These are phyloP conservation scores for Epirrhoe tristata DNA, from an alignment of 2,888 invertebrate species.

Conservation along the genomic window DNA sequence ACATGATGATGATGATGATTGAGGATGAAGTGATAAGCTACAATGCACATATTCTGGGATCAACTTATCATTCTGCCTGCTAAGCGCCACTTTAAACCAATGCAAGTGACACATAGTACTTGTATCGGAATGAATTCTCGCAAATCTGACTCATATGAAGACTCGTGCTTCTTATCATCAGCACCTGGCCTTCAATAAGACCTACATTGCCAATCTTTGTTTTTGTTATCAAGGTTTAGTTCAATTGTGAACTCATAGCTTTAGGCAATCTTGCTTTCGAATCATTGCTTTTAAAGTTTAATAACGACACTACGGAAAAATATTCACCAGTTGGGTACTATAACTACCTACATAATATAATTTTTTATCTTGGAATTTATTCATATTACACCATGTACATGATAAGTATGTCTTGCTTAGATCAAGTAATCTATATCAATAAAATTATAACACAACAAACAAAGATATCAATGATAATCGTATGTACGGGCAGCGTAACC, in stretches of 20 bases:
- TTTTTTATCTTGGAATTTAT: not conserved
- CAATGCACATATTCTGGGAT: not conserved
- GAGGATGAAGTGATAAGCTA: no score
- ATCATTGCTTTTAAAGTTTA: not conserved
- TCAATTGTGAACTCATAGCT: conserved; percentile 9
- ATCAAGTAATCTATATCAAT: conserved; percentile 9
- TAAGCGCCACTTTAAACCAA: conserved; percentile 4
- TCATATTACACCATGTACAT: not conserved
- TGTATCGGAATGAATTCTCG: not conserved
- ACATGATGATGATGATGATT: no score
- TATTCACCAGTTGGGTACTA: not conserved
- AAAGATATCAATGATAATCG: not conserved
- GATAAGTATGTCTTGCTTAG: not conserved
- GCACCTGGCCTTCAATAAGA: conserved; percentile 20
- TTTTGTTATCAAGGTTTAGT: conserved; percentile 11
- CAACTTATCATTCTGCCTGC: not conserved
- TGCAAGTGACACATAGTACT: conserved; percentile 7
- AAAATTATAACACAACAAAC: conserved; percentile 10
- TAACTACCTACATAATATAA: not conserved
- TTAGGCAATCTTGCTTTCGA: conserved; percentile 6
- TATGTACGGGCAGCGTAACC: no score
- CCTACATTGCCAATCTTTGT: conserved; percentile 22
- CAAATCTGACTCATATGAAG: conserved; percentile 26
- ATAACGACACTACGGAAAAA: no score
- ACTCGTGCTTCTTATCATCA: conserved; percentile 21